phyloP scores from a whole-genome alignment of 1,140 invertebrate species.

The Hylyphantes graminicola region DNA sequence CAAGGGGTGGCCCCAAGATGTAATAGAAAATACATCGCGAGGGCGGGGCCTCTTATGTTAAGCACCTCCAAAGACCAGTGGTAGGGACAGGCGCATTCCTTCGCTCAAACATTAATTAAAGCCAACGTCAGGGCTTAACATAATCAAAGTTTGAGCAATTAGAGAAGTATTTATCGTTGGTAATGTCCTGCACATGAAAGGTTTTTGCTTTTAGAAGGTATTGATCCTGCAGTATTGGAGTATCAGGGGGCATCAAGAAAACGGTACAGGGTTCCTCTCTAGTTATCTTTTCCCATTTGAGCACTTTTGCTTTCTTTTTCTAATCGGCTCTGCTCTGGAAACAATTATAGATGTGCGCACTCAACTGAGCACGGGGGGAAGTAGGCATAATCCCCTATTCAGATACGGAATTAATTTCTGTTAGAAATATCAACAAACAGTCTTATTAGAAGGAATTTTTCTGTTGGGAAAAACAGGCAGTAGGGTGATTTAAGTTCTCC shows the following conservation, averaged over 20 bases:
- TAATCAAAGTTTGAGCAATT: constrained; percentile 59
- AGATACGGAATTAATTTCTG: too few relatives aligned
- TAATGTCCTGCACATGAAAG: constrained; percentile 51
- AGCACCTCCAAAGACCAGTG: constrained; percentile 43
- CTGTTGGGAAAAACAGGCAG: too few relatives aligned
- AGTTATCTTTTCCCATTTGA: constrained; percentile 41
- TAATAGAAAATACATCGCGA: constrained; percentile 29
- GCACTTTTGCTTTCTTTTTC: constrained; percentile 47
- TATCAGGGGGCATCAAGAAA: constrained; percentile 41
- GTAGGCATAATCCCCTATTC: too few relatives aligned
- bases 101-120: constrained; percentile 56
- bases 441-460: too few relatives aligned
- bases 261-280: constrained; percentile 26
- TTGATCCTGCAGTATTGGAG: constrained; percentile 26
- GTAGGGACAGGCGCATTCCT: constrained; percentile 32
- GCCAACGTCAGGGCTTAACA: constrained; percentile 58
- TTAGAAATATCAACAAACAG: too few relatives aligned
- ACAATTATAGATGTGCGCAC: constrained; percentile 1
- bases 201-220: constrained; percentile 51
- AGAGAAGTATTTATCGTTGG: constrained; percentile 56
- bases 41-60: constrained; percentile 55
- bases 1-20: constrained; percentile 10
- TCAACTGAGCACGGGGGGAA: constrained; percentile 5
- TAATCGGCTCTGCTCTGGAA: background rate
- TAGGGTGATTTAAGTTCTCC: too few relatives aligned